Percentiles rank a stretch among this genome's conserved stretches.
These are phyloP conservation scores for Falco naumanni DNA, from an alignment of 2,797 vertebrate genomes.

Conservation along the genomic window DNA sequence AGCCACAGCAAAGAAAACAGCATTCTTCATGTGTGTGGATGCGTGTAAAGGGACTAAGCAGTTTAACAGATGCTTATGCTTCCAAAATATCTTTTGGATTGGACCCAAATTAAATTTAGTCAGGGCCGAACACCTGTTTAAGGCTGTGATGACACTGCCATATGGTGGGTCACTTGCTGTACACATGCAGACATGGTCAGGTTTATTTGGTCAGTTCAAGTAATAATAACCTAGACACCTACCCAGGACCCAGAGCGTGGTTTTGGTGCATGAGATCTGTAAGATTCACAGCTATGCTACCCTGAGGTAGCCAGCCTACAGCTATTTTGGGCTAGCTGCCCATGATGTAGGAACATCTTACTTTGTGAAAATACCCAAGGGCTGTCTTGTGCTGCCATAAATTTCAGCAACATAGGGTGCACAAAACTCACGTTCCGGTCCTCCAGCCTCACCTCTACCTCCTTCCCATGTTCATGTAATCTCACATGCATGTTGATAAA, in stretches of 20 bases:
- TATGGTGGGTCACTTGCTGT: conserved; percentile 48
- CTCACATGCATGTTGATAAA: background rate
- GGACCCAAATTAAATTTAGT: conserved; percentile 41
- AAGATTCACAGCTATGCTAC: background rate
- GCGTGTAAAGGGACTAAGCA: background rate
- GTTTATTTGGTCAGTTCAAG: background rate
- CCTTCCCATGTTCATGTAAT: too few species aligned
- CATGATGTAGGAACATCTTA: background rate
- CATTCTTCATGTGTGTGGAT: background rate
- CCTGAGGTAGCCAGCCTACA: background rate
- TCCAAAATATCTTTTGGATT: conserved; percentile 39
- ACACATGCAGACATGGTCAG: background rate
- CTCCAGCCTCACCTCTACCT: background rate
- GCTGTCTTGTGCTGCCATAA: background rate
- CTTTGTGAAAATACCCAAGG: background rate
- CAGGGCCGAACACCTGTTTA: conserved; percentile 40
- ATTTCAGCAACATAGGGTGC: background rate
- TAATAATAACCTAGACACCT: background rate
- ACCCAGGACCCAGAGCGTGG: rapidly evolving
- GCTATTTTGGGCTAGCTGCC: background rate
- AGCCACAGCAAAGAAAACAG: background rate
- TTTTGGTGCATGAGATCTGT: background rate
- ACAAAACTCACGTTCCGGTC: background rate
- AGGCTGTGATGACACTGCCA: conserved; percentile 31
- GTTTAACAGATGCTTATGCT: conserved; percentile 5